Conservation (phyloP, 2,797 vertebrate species). For the Steatocranus sp. region DNA sequence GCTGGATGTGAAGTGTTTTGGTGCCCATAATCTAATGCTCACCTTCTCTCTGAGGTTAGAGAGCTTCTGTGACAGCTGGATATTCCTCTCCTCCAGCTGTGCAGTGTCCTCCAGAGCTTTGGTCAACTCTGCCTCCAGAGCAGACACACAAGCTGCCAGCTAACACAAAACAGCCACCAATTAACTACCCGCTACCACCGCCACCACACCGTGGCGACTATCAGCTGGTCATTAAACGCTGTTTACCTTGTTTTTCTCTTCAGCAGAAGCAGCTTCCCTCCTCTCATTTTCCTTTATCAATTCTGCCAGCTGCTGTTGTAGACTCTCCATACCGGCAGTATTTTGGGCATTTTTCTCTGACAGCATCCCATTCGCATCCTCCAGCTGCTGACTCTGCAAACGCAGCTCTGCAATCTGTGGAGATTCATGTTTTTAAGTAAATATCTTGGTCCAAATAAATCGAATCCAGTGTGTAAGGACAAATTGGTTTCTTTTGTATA, state of each 20-base stretch:
- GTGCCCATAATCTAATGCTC: not conserved
- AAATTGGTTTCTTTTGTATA: not conserved
- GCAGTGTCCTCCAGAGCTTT: constrained; percentile 74
- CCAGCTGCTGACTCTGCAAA: constrained; percentile 79
- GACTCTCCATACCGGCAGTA: constrained; percentile 71
- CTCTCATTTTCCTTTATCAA: constrained; percentile 67
- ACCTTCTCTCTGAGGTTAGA: constrained; percentile 78
- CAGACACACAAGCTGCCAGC: constrained; percentile 78
- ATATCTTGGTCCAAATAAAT: not conserved
- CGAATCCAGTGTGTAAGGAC: not conserved
- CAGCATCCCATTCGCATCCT: constrained; percentile 80
- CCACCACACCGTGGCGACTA: not conserved
- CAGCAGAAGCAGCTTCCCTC: constrained; percentile 56
- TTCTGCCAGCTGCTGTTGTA: constrained; percentile 76
- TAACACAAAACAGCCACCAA: constrained; percentile 61
- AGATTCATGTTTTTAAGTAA: not conserved
- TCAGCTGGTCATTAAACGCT: rapidly evolving
- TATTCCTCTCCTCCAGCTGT: constrained; percentile 79
- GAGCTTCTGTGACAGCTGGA: constrained; percentile 78
- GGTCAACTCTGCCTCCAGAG: constrained; percentile 81
- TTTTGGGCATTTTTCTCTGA: constrained; percentile 78
- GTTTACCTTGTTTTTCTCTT: constrained; percentile 56
- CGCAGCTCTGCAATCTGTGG: constrained; percentile 82
- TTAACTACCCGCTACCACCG: constrained; percentile 44
- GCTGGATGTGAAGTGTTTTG: not conserved